Base-by-base conservation (phyloP, 2,113 vertebrate genomes). In the Hucho hucho region DNA sequence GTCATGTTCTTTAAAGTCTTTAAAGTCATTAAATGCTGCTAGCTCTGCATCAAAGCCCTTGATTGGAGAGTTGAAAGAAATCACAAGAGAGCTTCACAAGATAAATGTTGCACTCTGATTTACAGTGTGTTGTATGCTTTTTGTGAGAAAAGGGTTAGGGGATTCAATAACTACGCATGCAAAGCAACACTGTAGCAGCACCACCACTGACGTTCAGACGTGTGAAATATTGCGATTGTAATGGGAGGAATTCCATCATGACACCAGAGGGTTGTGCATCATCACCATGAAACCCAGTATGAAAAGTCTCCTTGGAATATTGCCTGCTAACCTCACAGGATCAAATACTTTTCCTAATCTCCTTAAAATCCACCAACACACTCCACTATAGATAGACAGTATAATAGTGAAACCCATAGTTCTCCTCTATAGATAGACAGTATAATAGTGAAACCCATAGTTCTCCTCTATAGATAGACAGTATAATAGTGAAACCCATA, bases 1-100 rank as follows among this genome's bases (percentile, higher is more conserved):
- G 37, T 37, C 37, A 64, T 73, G 29, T 49, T 37, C 43, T 64
- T 73, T 47, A 46, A 65, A 73, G 72, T 9, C 22, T n/a, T n/a
- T n/a, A n/a, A n/a, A n/a, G n/a, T n/a, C n/a, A n/a, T 25, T 25
- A 74, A 73, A 74, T 37, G 72, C 6, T 71, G 58, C 14, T 7
- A 59, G 20, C 25, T 74, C 47, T 69, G 56, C 59, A 75, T 53
- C 64, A 71, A 46, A 65, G 24, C 11, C 29, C 29, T 46, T 24
- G 12, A 71, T 28, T 22, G 14, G 22, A 22, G 79, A 2, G 49
- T 14, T 53, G 20, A 37, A 64, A 46, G 20, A 11, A 37, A 73
- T 26, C 56, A 32, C 64, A 14, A 22, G 18, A 24, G n/a, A 46
- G 24, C 11, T 28, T 63, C 18, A n/a, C 64, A 53, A 49, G 67